Evolutionary conservation across 2,113 vertebrate genomes (phyloP).

Genomic region (Poeciliopsis turrubarensis): DNA sequence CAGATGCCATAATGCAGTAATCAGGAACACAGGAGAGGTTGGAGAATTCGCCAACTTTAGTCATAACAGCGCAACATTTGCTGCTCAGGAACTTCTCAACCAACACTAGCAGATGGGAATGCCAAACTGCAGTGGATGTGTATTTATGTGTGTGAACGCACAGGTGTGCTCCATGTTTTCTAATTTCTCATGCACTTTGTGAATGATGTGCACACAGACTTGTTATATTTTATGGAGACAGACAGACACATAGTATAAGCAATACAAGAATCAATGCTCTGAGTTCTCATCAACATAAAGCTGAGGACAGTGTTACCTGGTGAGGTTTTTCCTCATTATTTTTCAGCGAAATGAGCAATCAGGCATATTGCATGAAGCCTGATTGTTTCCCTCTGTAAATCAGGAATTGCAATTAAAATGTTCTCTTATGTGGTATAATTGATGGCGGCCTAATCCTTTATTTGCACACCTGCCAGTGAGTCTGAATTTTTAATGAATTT

Average conservation of each 20-base stretch:
- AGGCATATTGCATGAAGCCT: conserved; percentile 75
- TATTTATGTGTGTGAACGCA: conserved; percentile 41
- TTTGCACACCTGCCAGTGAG: conserved; percentile 85
- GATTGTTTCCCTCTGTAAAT: conserved; percentile 83
- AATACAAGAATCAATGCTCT: conserved; percentile 2
- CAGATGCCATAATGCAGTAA: conserved; percentile 80
- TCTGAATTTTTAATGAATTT: conserved; percentile 85
- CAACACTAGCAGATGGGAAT: conserved; percentile 68
- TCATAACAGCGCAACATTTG: conserved; percentile 75
- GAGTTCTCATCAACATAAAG: conserved; percentile 46
- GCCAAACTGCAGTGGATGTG: conserved; percentile 59
- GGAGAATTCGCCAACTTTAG: conserved; percentile 77
- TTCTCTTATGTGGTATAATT: conserved; percentile 85
- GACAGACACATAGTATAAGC: background rate
- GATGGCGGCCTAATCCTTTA: conserved; percentile 86
- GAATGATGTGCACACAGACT: background rate
- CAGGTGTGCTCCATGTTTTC: conserved; percentile 32
- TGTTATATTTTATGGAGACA: background rate
- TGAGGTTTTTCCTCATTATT: conserved; percentile 81
- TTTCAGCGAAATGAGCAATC: conserved; percentile 81
- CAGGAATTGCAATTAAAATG: conserved; percentile 85
- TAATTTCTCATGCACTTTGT: conserved; percentile 19
- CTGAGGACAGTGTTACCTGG: conserved; percentile 63
- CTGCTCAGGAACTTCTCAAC: conserved; percentile 76
- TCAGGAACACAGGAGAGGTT: conserved; percentile 75